Conservation (phyloP, 2,113 vertebrate genomes). For the Phalacrocorax brasilianus region DNA sequence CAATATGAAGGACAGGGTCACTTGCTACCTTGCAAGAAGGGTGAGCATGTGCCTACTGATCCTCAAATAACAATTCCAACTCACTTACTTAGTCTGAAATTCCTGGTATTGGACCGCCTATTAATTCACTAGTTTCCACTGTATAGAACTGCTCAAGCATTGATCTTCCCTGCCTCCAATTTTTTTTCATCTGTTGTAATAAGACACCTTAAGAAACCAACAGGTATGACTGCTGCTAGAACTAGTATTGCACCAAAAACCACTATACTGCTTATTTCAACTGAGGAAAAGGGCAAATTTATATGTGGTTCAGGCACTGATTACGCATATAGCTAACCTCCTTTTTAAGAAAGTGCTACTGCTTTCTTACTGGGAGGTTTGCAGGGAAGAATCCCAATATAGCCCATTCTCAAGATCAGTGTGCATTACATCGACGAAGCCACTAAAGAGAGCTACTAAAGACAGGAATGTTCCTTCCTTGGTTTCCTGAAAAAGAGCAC, state of each 20-base stretch:
- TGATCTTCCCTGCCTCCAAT: neutral
- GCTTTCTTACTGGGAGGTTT: neutral
- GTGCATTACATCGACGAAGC: neutral
- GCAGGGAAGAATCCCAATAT: neutral
- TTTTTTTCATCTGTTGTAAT: neutral
- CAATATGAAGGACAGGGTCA: neutral
- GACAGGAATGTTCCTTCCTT: neutral
- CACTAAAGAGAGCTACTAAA: neutral
- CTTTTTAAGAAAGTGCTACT: neutral
- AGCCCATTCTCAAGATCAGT: neutral
- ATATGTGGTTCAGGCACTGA: neutral
- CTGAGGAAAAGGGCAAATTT: neutral
- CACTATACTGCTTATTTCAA: rapidly evolving
- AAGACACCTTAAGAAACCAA: neutral
- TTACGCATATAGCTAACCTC: neutral
- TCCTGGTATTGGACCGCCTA: neutral
- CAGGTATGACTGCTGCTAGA: neutral
- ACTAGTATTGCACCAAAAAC: neutral
- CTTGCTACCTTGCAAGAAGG: neutral
- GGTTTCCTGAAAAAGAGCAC: neutral
- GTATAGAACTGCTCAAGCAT: neutral
- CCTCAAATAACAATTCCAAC: neutral
- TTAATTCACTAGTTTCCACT: neutral
- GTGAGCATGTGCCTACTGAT: neutral
- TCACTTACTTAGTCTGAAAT: neutral